These are phyloP conservation scores for Varecia variegata DNA, from an alignment of 2,797 vertebrate genomes.

Conservation along the genomic window DNA sequence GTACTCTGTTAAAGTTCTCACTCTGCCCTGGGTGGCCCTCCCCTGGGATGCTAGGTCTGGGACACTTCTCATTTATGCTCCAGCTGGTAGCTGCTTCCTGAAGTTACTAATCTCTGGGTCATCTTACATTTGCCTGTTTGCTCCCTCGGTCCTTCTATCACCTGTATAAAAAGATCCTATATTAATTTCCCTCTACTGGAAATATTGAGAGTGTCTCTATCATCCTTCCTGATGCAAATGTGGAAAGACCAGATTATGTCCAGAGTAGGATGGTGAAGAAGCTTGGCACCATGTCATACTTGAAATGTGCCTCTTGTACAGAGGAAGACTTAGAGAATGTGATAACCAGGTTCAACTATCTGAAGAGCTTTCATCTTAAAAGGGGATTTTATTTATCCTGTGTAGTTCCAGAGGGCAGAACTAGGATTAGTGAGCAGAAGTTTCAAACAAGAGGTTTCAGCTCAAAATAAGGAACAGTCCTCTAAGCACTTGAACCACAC, in stretches of 20 bases:
- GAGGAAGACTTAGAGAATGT: background rate
- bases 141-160: background rate
- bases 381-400: background rate
- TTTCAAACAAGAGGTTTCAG: conserved; percentile 4
- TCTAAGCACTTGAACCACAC: background rate
- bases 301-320: background rate
- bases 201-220: background rate
- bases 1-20: fast-evolving
- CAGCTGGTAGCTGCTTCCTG: background rate
- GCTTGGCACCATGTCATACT: background rate
- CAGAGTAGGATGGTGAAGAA: background rate
- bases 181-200: background rate
- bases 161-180: background rate
- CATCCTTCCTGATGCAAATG: background rate
- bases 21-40: background rate
- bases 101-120: background rate
- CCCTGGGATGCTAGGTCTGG: background rate
- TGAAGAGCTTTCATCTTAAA: background rate
- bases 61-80: background rate
- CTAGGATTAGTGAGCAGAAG: background rate
- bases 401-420: background rate
- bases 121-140: background rate
- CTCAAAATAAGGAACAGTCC: background rate
- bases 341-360: background rate
- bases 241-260: background rate